Conservation (phyloP, 2,888 invertebrate species). For the Rosalia funebris region DNA sequence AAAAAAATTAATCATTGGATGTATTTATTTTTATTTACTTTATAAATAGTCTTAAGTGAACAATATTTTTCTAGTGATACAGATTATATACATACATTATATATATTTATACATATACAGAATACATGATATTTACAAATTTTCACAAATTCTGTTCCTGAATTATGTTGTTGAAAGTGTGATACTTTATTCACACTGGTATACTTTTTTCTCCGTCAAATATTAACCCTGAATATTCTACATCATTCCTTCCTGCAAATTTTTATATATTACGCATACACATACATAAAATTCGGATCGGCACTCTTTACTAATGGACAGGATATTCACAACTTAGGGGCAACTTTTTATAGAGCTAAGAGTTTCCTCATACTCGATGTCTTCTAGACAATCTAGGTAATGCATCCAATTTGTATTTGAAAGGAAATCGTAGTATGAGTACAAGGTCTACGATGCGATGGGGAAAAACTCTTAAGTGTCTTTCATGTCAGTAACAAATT, state of each 20-base stretch:
- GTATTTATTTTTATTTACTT: too few relatives aligned
- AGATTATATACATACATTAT: too few relatives aligned
- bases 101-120: too few relatives aligned
- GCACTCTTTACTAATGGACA: slow-evolving; percentile 3
- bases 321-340: not conserved
- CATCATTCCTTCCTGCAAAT: not conserved
- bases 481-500: slow-evolving; percentile 34
- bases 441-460: slow-evolving; percentile 25
- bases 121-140: too few relatives aligned
- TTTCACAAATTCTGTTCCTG: too few relatives aligned
- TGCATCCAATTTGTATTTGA: slow-evolving; percentile 39
- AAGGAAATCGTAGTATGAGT: slow-evolving; percentile 30
- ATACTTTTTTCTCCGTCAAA: too few relatives aligned
- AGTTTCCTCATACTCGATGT: slow-evolving; percentile 38
- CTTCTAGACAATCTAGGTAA: slow-evolving; percentile 38
- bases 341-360: slow-evolving; percentile 37
- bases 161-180: too few relatives aligned
- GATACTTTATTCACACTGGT: too few relatives aligned
- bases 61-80: too few relatives aligned
- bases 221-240: not conserved
- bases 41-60: too few relatives aligned
- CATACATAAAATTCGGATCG: not conserved
- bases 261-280: not conserved
- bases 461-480: slow-evolving; percentile 37
- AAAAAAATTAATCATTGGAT: too few relatives aligned